Evolutionary conservation across 2,113 vertebrate species (phyloP), one percentile per base, ranked within the genome.

Genomic region (Spea bombifrons): DNA sequence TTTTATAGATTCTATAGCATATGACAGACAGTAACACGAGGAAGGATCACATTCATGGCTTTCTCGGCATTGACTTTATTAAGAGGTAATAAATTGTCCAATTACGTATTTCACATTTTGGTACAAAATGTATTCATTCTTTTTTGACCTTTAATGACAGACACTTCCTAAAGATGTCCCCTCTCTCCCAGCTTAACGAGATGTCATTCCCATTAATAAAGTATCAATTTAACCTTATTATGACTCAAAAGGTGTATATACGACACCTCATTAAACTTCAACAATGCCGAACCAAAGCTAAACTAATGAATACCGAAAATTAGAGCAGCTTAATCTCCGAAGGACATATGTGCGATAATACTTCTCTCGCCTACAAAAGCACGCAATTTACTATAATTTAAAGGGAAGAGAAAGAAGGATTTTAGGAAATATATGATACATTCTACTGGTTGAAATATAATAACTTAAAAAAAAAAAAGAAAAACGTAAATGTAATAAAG

Each of bases 211-310:
- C 46, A 16, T 71, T 71, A 71, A 64, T 16, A 5, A 44, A 47
- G 48, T 71, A 78, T 78, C 46, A 71, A 78, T 71, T 78, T 77
- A 78, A 71, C 75, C 67, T 78, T 78, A 68, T 64, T 71, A 77
- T 50, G 44, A 44, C 75, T 68, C 48, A 76, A 76, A 68, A 57
- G 43, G 64, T 57, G 52, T 30, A 30, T 68, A 65, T 46, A 63
- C 9, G 44, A 44, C 57, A 63, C 17, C 57, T 71, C 46, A 77
- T 77, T 71, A 77, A 63, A 63, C 55, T 77, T 59, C 46, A 70
- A 64, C 67, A 50, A 70, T 50, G 57, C 16, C n/a, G 67, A 77
- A 71, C 53, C 49, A n/a, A 76, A 49, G 45, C 52, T 67, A 43
- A 68, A 13, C 66, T 76, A 68, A 69, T 76, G 66, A 64, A 44